Conservation (phyloP, 2,888 invertebrate species). For the Rhopalosiphum nymphaeae region DNA sequence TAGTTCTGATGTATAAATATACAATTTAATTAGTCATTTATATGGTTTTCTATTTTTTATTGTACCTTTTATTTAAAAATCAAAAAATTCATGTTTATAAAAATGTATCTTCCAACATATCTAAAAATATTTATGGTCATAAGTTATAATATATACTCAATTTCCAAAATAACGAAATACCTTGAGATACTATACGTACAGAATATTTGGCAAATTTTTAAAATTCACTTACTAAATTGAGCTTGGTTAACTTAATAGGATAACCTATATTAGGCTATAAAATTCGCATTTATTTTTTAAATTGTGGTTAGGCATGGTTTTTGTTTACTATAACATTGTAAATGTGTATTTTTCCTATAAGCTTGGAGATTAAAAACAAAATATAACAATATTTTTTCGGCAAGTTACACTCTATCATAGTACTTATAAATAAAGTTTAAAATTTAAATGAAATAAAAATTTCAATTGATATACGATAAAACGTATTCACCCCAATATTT, state of each 20-base stretch:
- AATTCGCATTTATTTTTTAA: background rate
- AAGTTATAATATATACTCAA: background rate
- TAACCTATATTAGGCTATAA: background rate
- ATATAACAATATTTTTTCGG: background rate
- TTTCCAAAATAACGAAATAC: conserved; percentile 11
- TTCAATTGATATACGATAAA: background rate
- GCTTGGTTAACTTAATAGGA: background rate
- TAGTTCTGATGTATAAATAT: background rate
- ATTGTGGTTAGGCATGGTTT: background rate
- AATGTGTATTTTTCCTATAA: background rate
- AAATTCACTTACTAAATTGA: background rate
- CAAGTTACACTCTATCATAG: background rate
- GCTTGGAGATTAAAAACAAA: background rate
- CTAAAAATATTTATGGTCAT: background rate
- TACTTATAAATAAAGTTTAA: no score
- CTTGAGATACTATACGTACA: background rate
- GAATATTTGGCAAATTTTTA: conserved; percentile 19
- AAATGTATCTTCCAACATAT: background rate
- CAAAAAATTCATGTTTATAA: background rate
- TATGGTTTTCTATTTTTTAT: background rate
- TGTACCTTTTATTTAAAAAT: background rate
- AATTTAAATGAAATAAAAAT: background rate
- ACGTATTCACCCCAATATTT: background rate
- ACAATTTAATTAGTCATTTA: background rate
- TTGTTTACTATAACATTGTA: background rate